Evolutionary conservation across 2,888 invertebrate genomes (phyloP), one percentile per base, ranked within the genome.

Genomic region (Teleogryllus oceanicus): DNA sequence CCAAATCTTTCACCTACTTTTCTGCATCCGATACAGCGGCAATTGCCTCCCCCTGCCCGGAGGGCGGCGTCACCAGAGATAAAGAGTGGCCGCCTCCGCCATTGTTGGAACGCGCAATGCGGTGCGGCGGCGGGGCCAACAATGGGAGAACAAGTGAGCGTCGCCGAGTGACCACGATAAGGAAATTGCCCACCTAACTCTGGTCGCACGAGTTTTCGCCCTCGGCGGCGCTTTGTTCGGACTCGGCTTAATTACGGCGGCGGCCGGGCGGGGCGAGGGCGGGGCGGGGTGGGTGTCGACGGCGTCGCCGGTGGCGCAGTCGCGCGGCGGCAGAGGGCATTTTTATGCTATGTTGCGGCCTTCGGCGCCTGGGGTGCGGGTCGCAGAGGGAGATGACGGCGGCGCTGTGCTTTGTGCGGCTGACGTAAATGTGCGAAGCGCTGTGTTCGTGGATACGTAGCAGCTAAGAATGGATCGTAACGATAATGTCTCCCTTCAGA

Each of bases 141-240:
- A 62, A 62, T 62, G 62, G 62, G 16, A 5, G 62, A 13, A n/a
- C 62, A 62, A 62, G 62, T 12, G 62, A 62, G 16, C 62, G 62
- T n/a, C 16, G n/a, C 16, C 62, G 62, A 62, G 62, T 62, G 62
- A 62, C 62, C 62, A 12, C n/a, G 62, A 62, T 62, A 62, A 62
- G 62, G 62, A 62, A 62, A 62, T 62, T 62, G 62, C 62, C 62
- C 62, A 62, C 62, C 62, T 62, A 62, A 62, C 62, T 62, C 62
- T 62, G 62, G 62, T 12, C 16, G 62, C 62, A 4, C 16, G 16
- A 62, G 62, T 62, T 62, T 62, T 62, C 62, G 62, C 62, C 62
- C 62, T 62, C 62, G 62, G 62, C 62, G 13, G 5, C 62, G 62
- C 62, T 62, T 62, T 62, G 62, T 62, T 62, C 62, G 62, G 62